Evolutionary conservation across 2,113 vertebrate genomes (phyloP).

Genomic region (Machaerirhynchus nigripectus): DNA sequence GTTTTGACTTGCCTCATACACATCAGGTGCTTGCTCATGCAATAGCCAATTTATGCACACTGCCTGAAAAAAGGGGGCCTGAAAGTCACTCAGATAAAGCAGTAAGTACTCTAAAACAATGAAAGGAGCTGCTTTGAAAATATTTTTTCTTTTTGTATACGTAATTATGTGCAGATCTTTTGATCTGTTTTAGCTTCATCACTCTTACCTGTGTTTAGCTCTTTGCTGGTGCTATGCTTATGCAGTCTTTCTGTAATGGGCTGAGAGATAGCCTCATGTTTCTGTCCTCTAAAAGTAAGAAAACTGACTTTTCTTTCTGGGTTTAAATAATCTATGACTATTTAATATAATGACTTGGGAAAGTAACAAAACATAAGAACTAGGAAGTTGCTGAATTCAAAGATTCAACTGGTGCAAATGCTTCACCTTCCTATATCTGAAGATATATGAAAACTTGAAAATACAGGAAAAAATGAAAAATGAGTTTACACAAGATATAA

Average conservation of each 20-base stretch:
- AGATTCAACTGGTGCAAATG: neutral
- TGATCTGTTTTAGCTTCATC: neutral
- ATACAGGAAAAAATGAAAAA: neutral
- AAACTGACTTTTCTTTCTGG: neutral
- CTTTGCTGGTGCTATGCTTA: neutral
- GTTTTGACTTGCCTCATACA: neutral
- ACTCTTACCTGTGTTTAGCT: neutral
- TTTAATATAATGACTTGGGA: neutral
- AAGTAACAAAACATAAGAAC: neutral
- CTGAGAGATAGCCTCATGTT: neutral
- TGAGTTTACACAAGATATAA: neutral
- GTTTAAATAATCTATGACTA: neutral
- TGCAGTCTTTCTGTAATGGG: neutral
- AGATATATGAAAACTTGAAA: neutral
- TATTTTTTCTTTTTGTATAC: neutral
- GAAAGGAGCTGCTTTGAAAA: neutral
- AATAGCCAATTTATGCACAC: fast-evolving
- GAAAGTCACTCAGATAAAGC: neutral
- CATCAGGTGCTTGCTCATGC: neutral
- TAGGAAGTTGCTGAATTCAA: neutral
- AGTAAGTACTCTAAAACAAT: neutral
- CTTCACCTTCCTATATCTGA: neutral
- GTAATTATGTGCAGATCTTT: neutral
- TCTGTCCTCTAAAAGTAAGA: neutral
- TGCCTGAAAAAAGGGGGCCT: neutral